Evolutionary conservation across 2,888 invertebrate species (phyloP).

Genomic region (Lycia hirtaria): DNA sequence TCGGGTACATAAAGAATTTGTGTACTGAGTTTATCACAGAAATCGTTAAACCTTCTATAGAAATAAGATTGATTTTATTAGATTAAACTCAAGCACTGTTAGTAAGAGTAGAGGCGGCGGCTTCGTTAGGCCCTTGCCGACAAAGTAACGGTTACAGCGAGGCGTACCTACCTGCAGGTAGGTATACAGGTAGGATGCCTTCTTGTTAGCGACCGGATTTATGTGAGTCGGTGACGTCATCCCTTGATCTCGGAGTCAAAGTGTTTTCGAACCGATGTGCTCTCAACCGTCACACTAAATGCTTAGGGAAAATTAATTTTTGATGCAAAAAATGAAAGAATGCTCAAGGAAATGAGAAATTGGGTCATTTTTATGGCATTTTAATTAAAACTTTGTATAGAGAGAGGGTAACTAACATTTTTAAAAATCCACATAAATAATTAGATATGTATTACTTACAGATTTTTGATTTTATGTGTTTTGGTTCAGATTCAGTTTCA

Average conservation of each 20-base stretch:
- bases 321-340: neutral
- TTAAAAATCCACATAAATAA: too few relatives aligned
- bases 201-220: slow-evolving; percentile 29
- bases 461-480: too few relatives aligned
- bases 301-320: slow-evolving; percentile 9
- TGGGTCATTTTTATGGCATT: neutral
- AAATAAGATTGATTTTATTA: too few relatives aligned
- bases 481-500: too few relatives aligned
- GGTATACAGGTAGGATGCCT: slow-evolving; percentile 12
- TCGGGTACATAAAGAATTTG: too few relatives aligned
- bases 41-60: too few relatives aligned
- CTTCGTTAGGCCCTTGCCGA: slow-evolving; percentile 26
- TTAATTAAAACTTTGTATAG: too few relatives aligned
- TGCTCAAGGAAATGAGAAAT: too few relatives aligned
- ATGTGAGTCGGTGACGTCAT: slow-evolving; percentile 28
- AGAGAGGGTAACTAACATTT: too few relatives aligned
- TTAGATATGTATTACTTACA: too few relatives aligned
- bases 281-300: slow-evolving; percentile 13
- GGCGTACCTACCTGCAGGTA: slow-evolving; percentile 17
- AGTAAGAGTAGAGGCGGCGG: neutral
- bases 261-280: slow-evolving; percentile 8
- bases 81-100: slow-evolving; percentile 4
- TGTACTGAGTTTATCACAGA: too few relatives aligned
- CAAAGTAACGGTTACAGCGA: slow-evolving; percentile 25
- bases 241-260: slow-evolving; percentile 22